Percentiles rank a stretch among this genome's conserved stretches.
phyloP scores from a whole-genome alignment of 2,888 invertebrate genomes.

The Salpingus planirostris region DNA sequence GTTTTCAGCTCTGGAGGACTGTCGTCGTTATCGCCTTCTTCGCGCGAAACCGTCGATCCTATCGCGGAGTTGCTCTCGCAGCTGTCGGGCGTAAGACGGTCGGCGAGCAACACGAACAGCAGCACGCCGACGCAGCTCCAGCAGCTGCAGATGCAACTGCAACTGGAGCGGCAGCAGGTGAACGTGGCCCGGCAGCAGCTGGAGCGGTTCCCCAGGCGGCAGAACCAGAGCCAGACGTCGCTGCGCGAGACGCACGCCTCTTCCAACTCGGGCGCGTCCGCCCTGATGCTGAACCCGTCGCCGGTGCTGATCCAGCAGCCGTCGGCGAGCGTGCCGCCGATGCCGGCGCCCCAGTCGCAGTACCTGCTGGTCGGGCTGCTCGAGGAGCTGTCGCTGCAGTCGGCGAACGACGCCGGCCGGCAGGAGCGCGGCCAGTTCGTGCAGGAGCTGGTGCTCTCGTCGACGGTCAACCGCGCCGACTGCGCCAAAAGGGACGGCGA shows the following conservation, averaged over 20 bases:
- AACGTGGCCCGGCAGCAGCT: slow-evolving; percentile 79
- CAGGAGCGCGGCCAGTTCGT: slow-evolving; percentile 60
- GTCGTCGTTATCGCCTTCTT: slow-evolving; percentile 78
- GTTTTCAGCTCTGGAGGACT: slow-evolving; percentile 70
- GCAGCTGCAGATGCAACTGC: slow-evolving; percentile 92
- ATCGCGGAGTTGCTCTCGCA: slow-evolving; percentile 94
- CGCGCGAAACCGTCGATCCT: slow-evolving; percentile 90
- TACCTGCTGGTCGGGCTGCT: slow-evolving; percentile 36
- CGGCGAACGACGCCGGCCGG: slow-evolving; percentile 47
- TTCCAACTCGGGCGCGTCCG: slow-evolving; percentile 26
- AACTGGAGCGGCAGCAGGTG: slow-evolving; percentile 83
- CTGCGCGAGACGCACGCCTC: slow-evolving; percentile 24
- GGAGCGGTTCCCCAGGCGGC: slow-evolving; percentile 79
- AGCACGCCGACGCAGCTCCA: slow-evolving; percentile 74
- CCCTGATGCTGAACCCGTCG: slow-evolving; percentile 36
- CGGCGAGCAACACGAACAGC: slow-evolving; percentile 46
- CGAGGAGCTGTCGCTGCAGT: slow-evolving; percentile 49
- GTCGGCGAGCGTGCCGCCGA: slow-evolving; percentile 29
- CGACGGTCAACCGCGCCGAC: slow-evolving; percentile 24
- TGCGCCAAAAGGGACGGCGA: no score
- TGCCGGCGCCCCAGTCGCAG: slow-evolving; percentile 33
- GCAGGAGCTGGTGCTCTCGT: slow-evolving; percentile 59
- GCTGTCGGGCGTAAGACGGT: slow-evolving; percentile 84
- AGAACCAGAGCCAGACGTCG: slow-evolving; percentile 49
- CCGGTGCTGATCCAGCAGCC: slow-evolving; percentile 33